A percentile compares a stretch with the other conserved stretches of the same genome.
Conservation (phyloP, 2,888 invertebrate species). For the Dysmachus trigonus region DNA sequence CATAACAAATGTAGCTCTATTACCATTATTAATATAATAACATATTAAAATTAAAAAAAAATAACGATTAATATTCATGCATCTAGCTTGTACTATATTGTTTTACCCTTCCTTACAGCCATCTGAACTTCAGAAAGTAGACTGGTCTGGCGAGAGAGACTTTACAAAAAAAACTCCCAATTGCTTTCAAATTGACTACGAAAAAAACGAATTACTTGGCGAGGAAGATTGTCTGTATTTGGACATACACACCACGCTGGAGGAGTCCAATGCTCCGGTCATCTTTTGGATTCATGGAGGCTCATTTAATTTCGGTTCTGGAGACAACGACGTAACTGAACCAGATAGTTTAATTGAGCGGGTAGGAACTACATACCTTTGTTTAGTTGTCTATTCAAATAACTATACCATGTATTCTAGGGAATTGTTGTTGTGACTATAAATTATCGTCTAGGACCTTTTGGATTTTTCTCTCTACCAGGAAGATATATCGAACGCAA, state of each 20-base stretch:
- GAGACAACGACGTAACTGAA: slow-evolving; percentile 55
- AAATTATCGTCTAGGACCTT: slow-evolving; percentile 58
- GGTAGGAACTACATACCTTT: slow-evolving; percentile 39
- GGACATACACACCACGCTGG: slow-evolving; percentile 68
- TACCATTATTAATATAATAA: too few species aligned
- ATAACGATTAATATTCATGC: not conserved
- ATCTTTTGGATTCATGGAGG: slow-evolving; percentile 60
- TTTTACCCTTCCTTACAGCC: not conserved
- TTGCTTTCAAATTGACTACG: slow-evolving; percentile 18
- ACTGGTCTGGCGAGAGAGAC: not conserved
- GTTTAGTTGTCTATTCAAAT: not conserved
- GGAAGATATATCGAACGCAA: slow-evolving; percentile 28
- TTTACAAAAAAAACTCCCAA: slow-evolving; percentile 11
- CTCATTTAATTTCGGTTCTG: slow-evolving; percentile 54
- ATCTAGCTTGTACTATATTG: not conserved
- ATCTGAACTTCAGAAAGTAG: slow-evolving; percentile 4
- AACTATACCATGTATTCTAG: slow-evolving; percentile 52
- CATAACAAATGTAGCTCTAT: too few species aligned
- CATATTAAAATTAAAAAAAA: too few species aligned
- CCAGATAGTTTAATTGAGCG: slow-evolving; percentile 62
- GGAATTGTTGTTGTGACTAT: slow-evolving; percentile 59
- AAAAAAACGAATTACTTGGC: not conserved
- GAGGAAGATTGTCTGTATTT: slow-evolving; percentile 73
- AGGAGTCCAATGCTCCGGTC: slow-evolving; percentile 53
- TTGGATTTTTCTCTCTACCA: slow-evolving; percentile 53